Evolutionary conservation across 2,113 vertebrate genomes (phyloP), one percentile per base, ranked within the genome.

Genomic region (Aphelocoma coerulescens): DNA sequence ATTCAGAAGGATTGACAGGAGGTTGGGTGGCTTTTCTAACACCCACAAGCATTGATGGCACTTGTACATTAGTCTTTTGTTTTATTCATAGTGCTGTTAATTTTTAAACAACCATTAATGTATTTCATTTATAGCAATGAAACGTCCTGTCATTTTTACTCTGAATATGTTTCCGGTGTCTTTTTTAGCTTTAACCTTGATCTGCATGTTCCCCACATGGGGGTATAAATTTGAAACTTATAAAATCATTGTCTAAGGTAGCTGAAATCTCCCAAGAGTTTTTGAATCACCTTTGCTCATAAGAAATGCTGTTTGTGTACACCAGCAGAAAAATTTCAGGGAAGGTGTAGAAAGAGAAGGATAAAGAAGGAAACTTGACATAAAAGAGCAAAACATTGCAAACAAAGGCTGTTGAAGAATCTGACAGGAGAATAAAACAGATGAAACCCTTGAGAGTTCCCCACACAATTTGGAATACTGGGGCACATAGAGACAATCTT

Each of bases 51-150:
- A 62, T n/a, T 52, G 89, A 76, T 90, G 51, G 9, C 51, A 91
- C n/a, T 89, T 83, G 37, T 61, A 62, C 51, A 74, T 94, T 77
- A 86, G 35, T 90, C 78, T 90, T 89, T 84, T 93, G 23, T 51
- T 96, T 96, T 89, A 94, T 93, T 96, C 85, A 93, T 85, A 48
- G 15, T 71, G 51, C 28, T 72, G 46, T 97, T 88, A 96, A 91
- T 96, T 96, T 88, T 91, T 93, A 88, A 96, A 85, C 55, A 85
- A 43, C 10, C 14, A 76, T 83, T 69, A 90, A 90, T 83, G 69
- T 68, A 51, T 83, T 93, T 94, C 85, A 91, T 91, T 96, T 91
- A 66, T 55, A 77, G 16, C 23, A 54, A 26, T 76, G 66, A 93
- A 94, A 85, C 39, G 8, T 83, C 33, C 58, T 90, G 78, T 78